Conservation (phyloP, 2,113 vertebrate species). For the Phylloscopus trochiloides region DNA sequence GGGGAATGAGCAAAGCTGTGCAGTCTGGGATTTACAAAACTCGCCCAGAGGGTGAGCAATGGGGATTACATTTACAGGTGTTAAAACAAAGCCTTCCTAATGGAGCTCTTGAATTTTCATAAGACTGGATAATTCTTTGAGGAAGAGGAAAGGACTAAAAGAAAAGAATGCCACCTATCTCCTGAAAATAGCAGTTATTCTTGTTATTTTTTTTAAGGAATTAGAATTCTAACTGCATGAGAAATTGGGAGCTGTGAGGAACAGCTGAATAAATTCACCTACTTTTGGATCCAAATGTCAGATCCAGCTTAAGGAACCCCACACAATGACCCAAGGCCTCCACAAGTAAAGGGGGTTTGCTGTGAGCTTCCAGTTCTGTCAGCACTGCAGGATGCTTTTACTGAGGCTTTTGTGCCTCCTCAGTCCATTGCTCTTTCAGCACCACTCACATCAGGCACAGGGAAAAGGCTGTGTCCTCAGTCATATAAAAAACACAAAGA, state of each 20-base stretch:
- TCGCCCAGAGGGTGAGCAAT: background rate
- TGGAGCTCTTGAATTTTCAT: background rate
- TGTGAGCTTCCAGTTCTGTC: background rate
- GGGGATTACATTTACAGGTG: background rate
- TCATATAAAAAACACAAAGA: background rate
- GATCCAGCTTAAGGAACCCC: background rate
- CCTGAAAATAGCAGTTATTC: background rate
- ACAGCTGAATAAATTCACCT: background rate
- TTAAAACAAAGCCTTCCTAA: background rate
- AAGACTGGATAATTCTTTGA: background rate
- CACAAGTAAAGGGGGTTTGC: background rate
- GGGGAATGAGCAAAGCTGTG: background rate
- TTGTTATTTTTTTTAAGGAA: background rate
- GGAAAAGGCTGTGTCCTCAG: background rate
- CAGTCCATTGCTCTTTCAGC: background rate
- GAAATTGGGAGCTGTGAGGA: background rate
- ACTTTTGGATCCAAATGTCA: background rate
- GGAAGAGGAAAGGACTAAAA: background rate
- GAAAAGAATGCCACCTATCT: background rate
- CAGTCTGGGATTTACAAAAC: background rate
- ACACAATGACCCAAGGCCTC: background rate
- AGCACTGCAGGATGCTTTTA: background rate
- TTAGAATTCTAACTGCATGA: background rate
- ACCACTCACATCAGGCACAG: background rate
- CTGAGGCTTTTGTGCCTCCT: background rate